Evolutionary conservation across 2,113 vertebrate genomes (phyloP).

Genomic region (Sorex fumeus): DNA sequence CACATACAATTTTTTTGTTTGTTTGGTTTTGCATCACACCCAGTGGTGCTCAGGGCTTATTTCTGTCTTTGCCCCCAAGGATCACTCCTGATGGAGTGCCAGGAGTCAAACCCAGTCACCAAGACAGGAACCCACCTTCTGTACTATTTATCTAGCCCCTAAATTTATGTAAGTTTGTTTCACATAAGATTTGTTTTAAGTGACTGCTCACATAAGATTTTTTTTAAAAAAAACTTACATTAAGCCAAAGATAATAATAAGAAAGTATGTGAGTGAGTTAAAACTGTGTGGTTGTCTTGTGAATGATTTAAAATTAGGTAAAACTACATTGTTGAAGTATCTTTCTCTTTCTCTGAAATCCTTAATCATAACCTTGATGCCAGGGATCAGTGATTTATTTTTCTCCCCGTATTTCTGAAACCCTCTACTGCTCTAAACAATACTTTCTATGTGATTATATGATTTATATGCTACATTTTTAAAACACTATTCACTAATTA

Average conservation of each 20-base stretch:
- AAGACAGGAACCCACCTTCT: too few species aligned
- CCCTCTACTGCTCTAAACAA: neutral
- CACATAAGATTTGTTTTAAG: neutral
- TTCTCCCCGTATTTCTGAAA: neutral
- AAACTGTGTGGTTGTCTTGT: neutral
- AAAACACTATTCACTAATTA: neutral
- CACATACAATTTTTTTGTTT: too few species aligned
- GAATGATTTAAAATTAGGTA: slow-evolving; percentile 31
- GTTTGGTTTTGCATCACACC: too few species aligned
- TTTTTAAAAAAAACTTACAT: neutral
- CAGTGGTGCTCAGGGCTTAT: too few species aligned
- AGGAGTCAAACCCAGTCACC: too few species aligned
- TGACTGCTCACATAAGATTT: neutral
- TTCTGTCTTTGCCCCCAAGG: too few species aligned
- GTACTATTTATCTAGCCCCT: too few species aligned
- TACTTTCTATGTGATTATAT: neutral
- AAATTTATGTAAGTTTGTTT: neutral
- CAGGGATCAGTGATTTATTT: neutral
- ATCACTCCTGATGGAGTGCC: too few species aligned
- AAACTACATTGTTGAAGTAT: slow-evolving; percentile 12
- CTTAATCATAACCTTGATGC: neutral
- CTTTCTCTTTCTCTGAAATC: slow-evolving; percentile 22
- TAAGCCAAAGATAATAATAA: neutral
- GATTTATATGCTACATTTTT: neutral
- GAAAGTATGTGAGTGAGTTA: neutral